phyloP scores from a whole-genome alignment of 2,113 vertebrate species.

The Coturnix japonica region DNA sequence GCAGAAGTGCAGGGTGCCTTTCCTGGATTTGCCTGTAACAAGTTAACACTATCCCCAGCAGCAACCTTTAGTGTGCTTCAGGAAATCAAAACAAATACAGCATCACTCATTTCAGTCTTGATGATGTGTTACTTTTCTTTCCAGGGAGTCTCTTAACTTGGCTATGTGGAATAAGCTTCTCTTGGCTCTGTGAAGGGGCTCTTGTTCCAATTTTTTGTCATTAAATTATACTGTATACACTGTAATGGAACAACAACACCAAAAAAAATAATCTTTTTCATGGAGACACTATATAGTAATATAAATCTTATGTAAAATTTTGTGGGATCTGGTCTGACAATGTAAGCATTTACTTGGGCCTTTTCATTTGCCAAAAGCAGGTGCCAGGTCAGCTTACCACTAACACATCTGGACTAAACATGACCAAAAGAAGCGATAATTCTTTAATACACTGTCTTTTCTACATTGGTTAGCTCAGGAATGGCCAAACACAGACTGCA shows the following conservation, averaged over 20 bases:
- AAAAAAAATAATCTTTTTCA: not conserved
- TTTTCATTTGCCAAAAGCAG: not conserved
- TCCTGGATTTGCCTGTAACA: not conserved
- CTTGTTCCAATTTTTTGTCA: not conserved
- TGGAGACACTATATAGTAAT: not conserved
- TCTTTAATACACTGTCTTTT: not conserved
- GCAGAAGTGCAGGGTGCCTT: not conserved
- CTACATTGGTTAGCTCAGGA: not conserved
- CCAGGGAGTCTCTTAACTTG: not conserved
- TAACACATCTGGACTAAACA: not conserved
- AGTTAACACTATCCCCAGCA: not conserved
- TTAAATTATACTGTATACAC: not conserved
- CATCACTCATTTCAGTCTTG: not conserved
- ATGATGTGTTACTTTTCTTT: not conserved
- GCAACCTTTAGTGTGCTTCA: not conserved
- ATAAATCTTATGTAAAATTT: not conserved
- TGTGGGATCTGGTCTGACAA: not conserved
- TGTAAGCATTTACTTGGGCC: not conserved
- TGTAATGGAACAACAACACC: not conserved
- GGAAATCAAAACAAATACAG: not conserved
- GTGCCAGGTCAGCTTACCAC: not conserved
- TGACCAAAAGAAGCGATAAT: not conserved
- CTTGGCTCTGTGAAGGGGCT: not conserved
- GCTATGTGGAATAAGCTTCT: not conserved
- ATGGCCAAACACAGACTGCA: not conserved